These are phyloP conservation scores for Notarius lentiginosus DNA, from an alignment of 2,113 vertebrate genomes.

Conservation along the genomic window DNA sequence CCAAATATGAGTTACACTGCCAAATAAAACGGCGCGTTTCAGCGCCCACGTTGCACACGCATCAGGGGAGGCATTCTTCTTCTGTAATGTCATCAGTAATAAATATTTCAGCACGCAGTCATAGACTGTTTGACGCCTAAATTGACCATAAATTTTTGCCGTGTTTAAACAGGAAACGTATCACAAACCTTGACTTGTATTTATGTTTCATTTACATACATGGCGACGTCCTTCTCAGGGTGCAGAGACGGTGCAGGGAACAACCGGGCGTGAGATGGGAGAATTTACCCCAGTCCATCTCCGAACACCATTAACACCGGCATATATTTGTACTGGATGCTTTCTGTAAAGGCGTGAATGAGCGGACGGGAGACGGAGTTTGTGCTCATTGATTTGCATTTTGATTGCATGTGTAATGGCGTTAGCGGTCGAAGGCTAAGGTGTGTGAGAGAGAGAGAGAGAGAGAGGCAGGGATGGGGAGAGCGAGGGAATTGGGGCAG, in stretches of 20 bases:
- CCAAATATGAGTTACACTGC: not conserved
- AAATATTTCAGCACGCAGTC: not conserved
- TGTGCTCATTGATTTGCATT: slow-evolving; percentile 14
- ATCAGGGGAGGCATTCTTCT: not conserved
- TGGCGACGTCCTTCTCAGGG: not conserved
- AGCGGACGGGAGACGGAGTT: not conserved
- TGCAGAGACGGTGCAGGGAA: not conserved
- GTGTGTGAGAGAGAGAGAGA: not conserved
- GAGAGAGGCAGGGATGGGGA: not conserved
- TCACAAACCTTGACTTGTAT: not conserved
- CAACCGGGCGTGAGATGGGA: not conserved
- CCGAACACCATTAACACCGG: not conserved
- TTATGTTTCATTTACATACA: not conserved
- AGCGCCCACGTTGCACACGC: not conserved
- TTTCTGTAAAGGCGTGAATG: not conserved
- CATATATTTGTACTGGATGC: not conserved
- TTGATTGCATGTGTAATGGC: not conserved
- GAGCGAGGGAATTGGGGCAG: not conserved
- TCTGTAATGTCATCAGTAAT: not conserved
- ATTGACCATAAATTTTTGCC: not conserved
- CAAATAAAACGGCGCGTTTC: not conserved
- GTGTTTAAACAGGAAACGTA: not conserved
- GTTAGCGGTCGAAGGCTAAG: not conserved
- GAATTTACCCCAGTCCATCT: not conserved
- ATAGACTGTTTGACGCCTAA: not conserved